These are phyloP conservation scores for Scomberomorus guttatus DNA, from an alignment of 2,797 vertebrate genomes.

Conservation along the genomic window DNA sequence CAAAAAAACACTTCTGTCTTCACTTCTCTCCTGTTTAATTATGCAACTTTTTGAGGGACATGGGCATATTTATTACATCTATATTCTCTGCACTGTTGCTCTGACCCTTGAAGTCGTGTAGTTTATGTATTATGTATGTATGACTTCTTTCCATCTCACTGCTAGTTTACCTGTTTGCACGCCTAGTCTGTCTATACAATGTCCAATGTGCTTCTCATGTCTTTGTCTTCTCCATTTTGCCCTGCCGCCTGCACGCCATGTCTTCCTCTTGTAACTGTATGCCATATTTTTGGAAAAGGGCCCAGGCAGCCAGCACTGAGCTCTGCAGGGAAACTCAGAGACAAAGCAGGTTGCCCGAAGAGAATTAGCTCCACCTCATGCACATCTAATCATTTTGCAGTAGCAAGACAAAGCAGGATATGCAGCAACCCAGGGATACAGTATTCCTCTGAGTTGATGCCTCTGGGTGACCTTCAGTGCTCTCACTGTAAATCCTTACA, in stretches of 20 bases:
- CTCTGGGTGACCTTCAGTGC: slow-evolving; percentile 54
- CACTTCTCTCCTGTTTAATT: slow-evolving; percentile 18
- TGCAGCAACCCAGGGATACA: slow-evolving; percentile 2
- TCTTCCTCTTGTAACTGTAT: background rate
- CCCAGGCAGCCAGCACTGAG: background rate
- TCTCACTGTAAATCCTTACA: slow-evolving; percentile 59
- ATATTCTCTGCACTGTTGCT: slow-evolving; percentile 30
- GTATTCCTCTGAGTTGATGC: slow-evolving; percentile 14
- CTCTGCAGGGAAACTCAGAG: slow-evolving; percentile 27
- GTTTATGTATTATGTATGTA: too few relatives aligned
- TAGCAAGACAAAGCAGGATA: slow-evolving; percentile 24
- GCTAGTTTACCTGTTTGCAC: slow-evolving; percentile 1
- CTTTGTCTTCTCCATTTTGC: background rate
- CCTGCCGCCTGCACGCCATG: background rate
- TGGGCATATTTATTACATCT: slow-evolving; percentile 48
- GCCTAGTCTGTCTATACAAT: background rate
- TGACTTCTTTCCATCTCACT: slow-evolving; percentile 27
- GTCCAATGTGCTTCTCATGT: slow-evolving; percentile 3
- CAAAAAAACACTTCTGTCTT: background rate
- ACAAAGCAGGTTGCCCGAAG: slow-evolving; percentile 13
- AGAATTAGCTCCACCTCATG: slow-evolving; percentile 14
- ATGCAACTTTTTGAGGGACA: slow-evolving; percentile 11
- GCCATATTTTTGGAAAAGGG: slow-evolving; percentile 24
- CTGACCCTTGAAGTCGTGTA: slow-evolving; percentile 46
- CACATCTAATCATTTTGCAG: slow-evolving; percentile 39